These are phyloP conservation scores for Drosophila malerkotliana DNA, from an alignment of 1,140 invertebrate genomes.

Conservation along the genomic window DNA sequence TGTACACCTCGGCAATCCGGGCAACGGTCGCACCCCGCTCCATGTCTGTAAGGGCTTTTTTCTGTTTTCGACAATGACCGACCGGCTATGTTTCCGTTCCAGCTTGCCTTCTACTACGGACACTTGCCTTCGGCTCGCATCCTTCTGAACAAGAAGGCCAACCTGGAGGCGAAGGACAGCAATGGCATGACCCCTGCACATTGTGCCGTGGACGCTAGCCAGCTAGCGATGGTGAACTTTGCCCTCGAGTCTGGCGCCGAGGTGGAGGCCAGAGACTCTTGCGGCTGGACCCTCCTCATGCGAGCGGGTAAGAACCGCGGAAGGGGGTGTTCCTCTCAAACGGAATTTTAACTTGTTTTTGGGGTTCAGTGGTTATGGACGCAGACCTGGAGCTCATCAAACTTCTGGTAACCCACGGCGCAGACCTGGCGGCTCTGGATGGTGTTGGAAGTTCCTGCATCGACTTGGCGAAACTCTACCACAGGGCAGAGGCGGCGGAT, in stretches of 20 bases:
- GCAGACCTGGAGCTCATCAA: constrained; percentile 71
- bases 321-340: not conserved
- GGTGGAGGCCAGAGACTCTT: constrained; percentile 66
- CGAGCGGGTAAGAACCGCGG: constrained; percentile 56
- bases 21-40: constrained; percentile 65
- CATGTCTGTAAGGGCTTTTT: constrained; percentile 46
- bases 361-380: constrained; percentile 67
- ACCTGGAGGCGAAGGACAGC: constrained; percentile 66
- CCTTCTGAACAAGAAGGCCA: constrained; percentile 74
- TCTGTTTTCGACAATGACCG: not conserved
- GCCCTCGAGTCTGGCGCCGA: constrained; percentile 73
- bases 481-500: constrained; percentile 50
- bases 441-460: constrained; percentile 58
- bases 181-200: constrained; percentile 79
- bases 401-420: constrained; percentile 67
- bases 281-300: constrained; percentile 76
- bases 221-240: constrained; percentile 75
- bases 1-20: constrained; percentile 69
- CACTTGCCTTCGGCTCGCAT: constrained; percentile 76
- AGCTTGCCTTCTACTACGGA: constrained; percentile 77
- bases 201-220: constrained; percentile 78
- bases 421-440: constrained; percentile 60
- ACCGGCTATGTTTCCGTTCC: not conserved
- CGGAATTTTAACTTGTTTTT: constrained; percentile 1
- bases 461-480: constrained; percentile 72